Conservation (phyloP, 1,140 invertebrate species). For the Maconellicoccus hirsutus region DNA sequence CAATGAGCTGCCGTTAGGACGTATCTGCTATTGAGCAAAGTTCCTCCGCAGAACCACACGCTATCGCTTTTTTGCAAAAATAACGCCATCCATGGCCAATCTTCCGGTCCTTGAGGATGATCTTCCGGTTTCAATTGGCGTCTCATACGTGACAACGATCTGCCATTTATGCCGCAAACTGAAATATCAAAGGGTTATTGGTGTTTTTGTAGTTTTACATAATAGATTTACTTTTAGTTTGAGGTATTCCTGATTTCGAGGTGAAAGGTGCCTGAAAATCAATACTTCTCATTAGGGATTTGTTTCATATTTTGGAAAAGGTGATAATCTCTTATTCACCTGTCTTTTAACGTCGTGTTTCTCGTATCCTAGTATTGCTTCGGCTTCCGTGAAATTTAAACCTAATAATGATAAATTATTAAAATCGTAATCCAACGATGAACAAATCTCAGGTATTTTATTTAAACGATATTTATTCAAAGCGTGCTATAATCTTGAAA, state of each 20-base stretch:
- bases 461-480: too few species aligned
- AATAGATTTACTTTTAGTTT: too few species aligned
- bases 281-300: too few species aligned
- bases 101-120: slow-evolving; percentile 51
- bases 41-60: slow-evolving; percentile 69
- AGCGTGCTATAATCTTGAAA: too few species aligned
- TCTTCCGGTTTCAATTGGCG: slow-evolving; percentile 57
- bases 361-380: background rate
- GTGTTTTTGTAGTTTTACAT: too few species aligned
- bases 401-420: background rate
- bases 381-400: background rate
- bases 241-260: too few species aligned
- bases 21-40: slow-evolving; percentile 55
- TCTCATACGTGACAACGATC: slow-evolving; percentile 38
- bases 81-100: slow-evolving; percentile 71
- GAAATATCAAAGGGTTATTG: background rate
- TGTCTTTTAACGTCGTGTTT: background rate
- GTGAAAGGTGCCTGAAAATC: too few species aligned
- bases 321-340: background rate
- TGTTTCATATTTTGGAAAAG: too few species aligned
- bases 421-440: too few species aligned
- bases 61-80: slow-evolving; percentile 54
- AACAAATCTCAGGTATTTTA: too few species aligned
- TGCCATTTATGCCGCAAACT: slow-evolving; percentile 51
- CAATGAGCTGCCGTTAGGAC: slow-evolving; percentile 77